Conservation (phyloP, 2,888 invertebrate species). For the Apodemia hepburni region DNA sequence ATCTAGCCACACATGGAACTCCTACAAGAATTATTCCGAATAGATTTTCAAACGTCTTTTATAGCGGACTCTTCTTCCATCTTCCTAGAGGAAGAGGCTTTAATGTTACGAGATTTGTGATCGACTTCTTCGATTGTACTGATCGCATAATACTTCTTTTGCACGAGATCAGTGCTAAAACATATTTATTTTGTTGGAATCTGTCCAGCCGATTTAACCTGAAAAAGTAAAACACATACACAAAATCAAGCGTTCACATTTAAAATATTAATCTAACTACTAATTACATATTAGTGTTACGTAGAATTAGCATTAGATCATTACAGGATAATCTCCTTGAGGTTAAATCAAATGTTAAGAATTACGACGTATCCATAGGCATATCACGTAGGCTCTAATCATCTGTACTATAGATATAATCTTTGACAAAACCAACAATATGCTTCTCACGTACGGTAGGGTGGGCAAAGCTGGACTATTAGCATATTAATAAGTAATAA, state of each 20-base stretch:
- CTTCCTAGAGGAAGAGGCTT: too few relatives aligned
- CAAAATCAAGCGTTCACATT: neutral
- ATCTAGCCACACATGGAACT: too few relatives aligned
- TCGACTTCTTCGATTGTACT: too few relatives aligned
- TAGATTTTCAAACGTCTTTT: too few relatives aligned
- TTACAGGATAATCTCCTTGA: neutral
- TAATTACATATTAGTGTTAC: neutral
- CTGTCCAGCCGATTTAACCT: too few relatives aligned
- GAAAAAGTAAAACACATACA: too few relatives aligned
- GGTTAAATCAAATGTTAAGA: neutral
- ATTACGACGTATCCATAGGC: neutral
- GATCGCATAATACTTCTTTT: too few relatives aligned
- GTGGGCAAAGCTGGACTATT: slow-evolving; percentile 59
- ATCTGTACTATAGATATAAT: slow-evolving; percentile 25
- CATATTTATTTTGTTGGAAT: too few relatives aligned
- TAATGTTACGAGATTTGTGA: too few relatives aligned
- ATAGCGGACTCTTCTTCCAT: too few relatives aligned
- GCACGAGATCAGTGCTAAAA: too few relatives aligned
- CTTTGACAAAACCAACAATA: slow-evolving; percentile 31
- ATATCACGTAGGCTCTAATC: slow-evolving; percentile 14
- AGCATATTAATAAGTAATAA: slow-evolving; percentile 62
- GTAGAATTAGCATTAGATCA: neutral
- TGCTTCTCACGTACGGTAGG: slow-evolving; percentile 55
- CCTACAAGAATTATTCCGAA: too few relatives aligned
- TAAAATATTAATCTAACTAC: neutral